Evolutionary conservation across 2,113 vertebrate genomes (phyloP).

Genomic region (Elephantulus edwardii): DNA sequence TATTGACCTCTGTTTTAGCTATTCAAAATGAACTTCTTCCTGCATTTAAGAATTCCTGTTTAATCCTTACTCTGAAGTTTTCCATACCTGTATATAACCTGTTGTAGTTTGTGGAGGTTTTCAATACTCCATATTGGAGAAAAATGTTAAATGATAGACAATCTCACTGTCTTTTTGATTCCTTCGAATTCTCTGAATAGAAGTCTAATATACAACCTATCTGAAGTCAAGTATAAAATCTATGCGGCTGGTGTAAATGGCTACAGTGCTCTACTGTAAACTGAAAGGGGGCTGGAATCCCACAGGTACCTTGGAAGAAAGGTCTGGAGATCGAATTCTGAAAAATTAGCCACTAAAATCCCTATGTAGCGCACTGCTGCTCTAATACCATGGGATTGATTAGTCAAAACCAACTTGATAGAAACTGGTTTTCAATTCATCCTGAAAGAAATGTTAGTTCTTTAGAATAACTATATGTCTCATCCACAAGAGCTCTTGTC

Average conservation of each 20-base stretch:
- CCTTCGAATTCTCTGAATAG: conserved; percentile 24
- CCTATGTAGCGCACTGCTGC: background rate
- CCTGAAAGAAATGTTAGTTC: background rate
- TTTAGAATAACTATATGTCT: conserved; percentile 46
- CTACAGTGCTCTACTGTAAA: background rate
- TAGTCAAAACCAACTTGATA: background rate
- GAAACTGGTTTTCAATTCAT: background rate
- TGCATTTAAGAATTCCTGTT: conserved; percentile 14
- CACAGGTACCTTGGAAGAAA: background rate
- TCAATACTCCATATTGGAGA: background rate
- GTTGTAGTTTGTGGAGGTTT: background rate
- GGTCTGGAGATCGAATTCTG: background rate
- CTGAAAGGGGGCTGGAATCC: background rate
- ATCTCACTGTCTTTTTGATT: background rate
- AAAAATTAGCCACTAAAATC: background rate
- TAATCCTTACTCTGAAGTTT: conserved; percentile 2
- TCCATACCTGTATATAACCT: background rate
- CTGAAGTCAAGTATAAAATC: too few species aligned
- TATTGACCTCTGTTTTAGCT: background rate
- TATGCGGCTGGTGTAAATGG: background rate
- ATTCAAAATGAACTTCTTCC: conserved; percentile 39
- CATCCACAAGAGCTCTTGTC: background rate
- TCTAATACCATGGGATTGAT: background rate
- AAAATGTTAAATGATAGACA: conserved; percentile 21
- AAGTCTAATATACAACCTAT: background rate